phyloP scores from a whole-genome alignment of 2,113 vertebrate species.

The Rhynchopsitta pachyrhyncha region DNA sequence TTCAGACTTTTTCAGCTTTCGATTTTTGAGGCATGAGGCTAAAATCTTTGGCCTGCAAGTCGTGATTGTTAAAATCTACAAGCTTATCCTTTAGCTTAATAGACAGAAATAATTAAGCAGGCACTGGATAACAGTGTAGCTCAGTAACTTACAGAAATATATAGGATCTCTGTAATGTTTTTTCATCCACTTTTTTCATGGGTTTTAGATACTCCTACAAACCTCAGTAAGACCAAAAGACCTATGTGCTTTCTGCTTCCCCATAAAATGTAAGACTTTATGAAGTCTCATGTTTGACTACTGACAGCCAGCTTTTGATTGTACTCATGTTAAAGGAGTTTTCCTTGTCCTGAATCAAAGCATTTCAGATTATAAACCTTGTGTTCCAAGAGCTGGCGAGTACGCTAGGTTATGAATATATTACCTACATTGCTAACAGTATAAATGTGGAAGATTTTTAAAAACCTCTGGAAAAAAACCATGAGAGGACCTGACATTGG shows the following conservation, averaged over 20 bases:
- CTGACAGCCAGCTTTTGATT: background rate
- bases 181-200: background rate
- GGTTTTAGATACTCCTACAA: background rate
- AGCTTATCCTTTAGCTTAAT: background rate
- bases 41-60: background rate
- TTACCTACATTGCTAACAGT: background rate
- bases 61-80: background rate
- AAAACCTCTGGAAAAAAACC: background rate
- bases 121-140: background rate
- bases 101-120: background rate
- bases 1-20: background rate
- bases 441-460: background rate
- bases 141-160: background rate
- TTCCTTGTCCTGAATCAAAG: background rate
- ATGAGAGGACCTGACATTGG: accelerated
- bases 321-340: background rate
- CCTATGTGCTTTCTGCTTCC: background rate
- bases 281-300: background rate
- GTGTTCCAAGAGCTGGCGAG: background rate
- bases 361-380: background rate
- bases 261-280: background rate
- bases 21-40: background rate
- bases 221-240: background rate
- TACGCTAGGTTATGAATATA: background rate
- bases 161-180: background rate